phyloP scores from a whole-genome alignment of 2,113 vertebrate genomes.

The Oenanthe melanoleuca region DNA sequence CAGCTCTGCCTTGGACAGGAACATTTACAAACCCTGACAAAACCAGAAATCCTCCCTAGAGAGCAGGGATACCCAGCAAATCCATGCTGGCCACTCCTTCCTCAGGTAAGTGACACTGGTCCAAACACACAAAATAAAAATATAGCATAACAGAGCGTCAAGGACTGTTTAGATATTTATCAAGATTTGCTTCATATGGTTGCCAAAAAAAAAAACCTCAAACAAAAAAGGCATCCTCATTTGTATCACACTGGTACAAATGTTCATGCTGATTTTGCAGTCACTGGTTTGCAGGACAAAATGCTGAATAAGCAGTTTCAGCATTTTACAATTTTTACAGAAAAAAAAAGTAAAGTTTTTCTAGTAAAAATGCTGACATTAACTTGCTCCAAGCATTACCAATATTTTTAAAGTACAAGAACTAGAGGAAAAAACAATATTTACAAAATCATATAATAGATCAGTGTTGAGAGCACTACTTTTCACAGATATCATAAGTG shows the following conservation, averaged over 20 bases:
- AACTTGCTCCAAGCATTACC: background rate
- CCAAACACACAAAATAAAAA: background rate
- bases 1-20: background rate
- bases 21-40: background rate
- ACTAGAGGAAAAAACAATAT: background rate
- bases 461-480: background rate
- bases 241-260: background rate
- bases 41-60: background rate
- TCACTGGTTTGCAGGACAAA: background rate
- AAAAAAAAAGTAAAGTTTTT: conserved; percentile 7
- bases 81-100: rapidly evolving
- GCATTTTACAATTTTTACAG: background rate
- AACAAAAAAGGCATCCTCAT: background rate
- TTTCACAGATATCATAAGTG: background rate
- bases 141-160: background rate
- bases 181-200: background rate
- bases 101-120: background rate
- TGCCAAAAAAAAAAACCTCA: background rate
- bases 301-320: background rate
- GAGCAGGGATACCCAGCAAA: background rate
- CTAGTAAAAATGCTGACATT: conserved; percentile 33
- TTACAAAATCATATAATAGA: conserved; percentile 10
- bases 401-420: background rate
- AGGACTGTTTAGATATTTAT: background rate
- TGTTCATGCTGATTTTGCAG: background rate